Percentiles rank a stretch among this genome's conserved stretches.
phyloP scores from a whole-genome alignment of 2,888 invertebrate species.

The Tuta absoluta region DNA sequence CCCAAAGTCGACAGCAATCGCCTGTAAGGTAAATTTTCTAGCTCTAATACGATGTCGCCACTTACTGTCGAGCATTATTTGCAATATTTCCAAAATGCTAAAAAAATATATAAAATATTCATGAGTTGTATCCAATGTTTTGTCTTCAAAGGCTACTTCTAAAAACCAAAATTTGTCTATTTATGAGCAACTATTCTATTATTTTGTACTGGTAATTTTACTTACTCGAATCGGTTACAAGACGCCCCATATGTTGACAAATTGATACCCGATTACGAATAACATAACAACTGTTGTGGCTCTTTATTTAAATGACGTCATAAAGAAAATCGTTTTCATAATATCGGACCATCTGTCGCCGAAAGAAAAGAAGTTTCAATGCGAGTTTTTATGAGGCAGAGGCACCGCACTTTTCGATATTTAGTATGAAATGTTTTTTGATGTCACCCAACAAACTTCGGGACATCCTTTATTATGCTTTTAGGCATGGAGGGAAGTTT shows the following conservation, averaged over 20 bases:
- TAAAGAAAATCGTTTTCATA: constrained; percentile 68
- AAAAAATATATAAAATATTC: no score
- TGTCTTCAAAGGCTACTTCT: no score
- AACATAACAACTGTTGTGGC: constrained; percentile 49
- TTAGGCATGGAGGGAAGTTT: constrained; percentile 28
- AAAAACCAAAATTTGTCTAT: no score
- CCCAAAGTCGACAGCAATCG: no score
- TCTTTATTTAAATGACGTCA: constrained; percentile 72
- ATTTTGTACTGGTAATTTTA: no score
- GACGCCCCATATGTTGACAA: constrained; percentile 43
- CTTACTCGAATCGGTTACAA: not conserved
- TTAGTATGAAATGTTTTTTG: constrained; percentile 64
- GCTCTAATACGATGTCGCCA: no score
- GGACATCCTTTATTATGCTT: constrained; percentile 36
- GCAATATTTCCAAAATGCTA: no score
- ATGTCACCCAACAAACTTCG: constrained; percentile 41
- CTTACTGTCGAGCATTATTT: no score
- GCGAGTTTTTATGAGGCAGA: constrained; percentile 65
- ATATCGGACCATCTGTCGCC: constrained; percentile 72
- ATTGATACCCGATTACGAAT: constrained; percentile 47
- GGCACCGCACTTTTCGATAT: constrained; percentile 59
- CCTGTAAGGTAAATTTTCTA: no score
- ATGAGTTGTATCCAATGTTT: no score
- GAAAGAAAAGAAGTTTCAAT: constrained; percentile 67
- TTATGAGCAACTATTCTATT: no score